These are phyloP conservation scores for Malacoraja senta DNA, from an alignment of 2,797 vertebrate species.

Conservation along the genomic window DNA sequence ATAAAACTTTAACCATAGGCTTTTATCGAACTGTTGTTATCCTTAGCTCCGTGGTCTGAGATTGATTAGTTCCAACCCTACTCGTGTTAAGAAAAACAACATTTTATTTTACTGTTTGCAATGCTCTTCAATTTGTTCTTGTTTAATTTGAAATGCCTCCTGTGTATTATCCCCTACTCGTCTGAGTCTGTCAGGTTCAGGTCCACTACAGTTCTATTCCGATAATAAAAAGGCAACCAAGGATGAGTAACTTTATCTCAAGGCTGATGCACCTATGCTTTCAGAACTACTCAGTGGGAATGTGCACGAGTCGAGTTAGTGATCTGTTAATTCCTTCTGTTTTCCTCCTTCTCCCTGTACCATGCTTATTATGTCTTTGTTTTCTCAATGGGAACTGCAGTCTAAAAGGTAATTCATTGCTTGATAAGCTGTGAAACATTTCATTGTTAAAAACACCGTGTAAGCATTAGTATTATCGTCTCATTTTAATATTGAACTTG, in stretches of 20 bases:
- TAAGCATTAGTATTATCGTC: not conserved
- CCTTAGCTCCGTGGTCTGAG: not conserved
- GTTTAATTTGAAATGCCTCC: not conserved
- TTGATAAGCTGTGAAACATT: not conserved
- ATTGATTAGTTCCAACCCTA: not conserved
- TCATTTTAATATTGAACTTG: conserved; percentile 6
- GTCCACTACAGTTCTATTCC: not conserved
- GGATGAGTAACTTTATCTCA: not conserved
- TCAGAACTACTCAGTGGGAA: not conserved
- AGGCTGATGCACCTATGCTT: not conserved
- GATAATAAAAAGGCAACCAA: not conserved
- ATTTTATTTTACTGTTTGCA: not conserved
- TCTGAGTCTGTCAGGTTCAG: not conserved
- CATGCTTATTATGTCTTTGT: not conserved
- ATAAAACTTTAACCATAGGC: not conserved
- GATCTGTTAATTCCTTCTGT: conserved; percentile 10
- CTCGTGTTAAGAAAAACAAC: not conserved
- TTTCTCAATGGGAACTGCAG: not conserved
- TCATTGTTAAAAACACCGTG: not conserved
- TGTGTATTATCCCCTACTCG: not conserved
- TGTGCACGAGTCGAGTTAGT: not conserved
- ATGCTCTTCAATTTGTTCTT: not conserved
- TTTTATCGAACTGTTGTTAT: not conserved
- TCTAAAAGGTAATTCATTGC: not conserved
- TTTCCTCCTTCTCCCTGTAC: not conserved